These are phyloP conservation scores for Eulimnadia texana DNA, from an alignment of 1,140 invertebrate species.

Conservation along the genomic window DNA sequence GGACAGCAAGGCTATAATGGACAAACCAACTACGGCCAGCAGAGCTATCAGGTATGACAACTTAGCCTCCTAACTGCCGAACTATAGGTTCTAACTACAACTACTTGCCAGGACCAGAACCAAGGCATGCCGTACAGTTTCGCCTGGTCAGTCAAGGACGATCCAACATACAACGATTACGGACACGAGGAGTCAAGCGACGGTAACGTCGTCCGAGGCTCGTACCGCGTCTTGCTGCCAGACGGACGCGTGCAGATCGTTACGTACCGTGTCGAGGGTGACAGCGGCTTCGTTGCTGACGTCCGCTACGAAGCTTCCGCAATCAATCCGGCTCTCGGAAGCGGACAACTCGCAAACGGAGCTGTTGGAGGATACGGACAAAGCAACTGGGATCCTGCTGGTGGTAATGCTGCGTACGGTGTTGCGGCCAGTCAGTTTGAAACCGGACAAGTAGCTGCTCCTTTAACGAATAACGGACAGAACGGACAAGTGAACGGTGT, in stretches of 20 bases:
- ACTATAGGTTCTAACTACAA: not conserved
- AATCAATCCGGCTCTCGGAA: not conserved
- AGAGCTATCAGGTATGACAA: not conserved
- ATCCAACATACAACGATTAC: slow-evolving; percentile 16
- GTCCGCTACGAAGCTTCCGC: slow-evolving; percentile 22
- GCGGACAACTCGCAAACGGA: not conserved
- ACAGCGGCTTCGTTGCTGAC: slow-evolving; percentile 22
- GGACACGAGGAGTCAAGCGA: slow-evolving; percentile 17
- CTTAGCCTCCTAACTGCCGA: not conserved
- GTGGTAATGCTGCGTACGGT: not conserved
- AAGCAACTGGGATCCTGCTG: too few relatives aligned
- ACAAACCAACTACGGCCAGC: not conserved
- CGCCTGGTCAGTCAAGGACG: slow-evolving; percentile 16
- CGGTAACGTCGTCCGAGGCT: slow-evolving; percentile 18
- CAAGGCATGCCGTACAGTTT: slow-evolving; percentile 19
- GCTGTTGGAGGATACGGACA: too few relatives aligned
- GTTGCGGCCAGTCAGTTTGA: not conserved
- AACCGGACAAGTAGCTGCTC: not conserved
- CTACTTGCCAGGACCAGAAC: not conserved
- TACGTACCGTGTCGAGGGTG: slow-evolving; percentile 21
- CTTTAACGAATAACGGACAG: not conserved
- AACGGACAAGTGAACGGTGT: not conserved
- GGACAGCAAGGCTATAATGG: not conserved
- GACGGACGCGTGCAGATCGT: slow-evolving; percentile 22
- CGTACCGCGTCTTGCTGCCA: slow-evolving; percentile 22